Evolutionary conservation across 2,888 invertebrate species (phyloP).

Genomic region (Anarsia innoxiella): DNA sequence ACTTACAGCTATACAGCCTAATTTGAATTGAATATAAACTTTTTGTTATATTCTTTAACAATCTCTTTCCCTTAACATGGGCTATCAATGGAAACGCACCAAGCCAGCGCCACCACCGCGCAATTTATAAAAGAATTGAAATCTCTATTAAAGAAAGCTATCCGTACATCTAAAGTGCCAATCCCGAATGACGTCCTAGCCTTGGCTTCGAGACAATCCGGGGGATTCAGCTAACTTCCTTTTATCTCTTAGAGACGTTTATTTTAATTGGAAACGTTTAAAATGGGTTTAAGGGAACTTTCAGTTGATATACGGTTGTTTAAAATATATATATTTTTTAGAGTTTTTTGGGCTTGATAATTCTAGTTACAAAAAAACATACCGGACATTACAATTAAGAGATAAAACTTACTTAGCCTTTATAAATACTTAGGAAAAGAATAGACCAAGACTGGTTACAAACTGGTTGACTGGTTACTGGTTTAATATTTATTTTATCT

Average conservation of each 20-base stretch:
- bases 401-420: no score
- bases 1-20: background rate
- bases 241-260: conserved; percentile 12
- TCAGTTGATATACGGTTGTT: no score
- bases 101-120: conserved; percentile 34
- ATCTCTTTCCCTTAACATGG: background rate
- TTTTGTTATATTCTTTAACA: background rate
- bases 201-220: conserved; percentile 23
- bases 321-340: no score
- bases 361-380: no score
- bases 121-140: conserved; percentile 68
- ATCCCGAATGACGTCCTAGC: conserved; percentile 28
- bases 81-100: conserved; percentile 31
- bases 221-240: conserved; percentile 16
- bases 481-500: no score
- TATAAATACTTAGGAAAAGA: no score
- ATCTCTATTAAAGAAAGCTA: conserved; percentile 56
- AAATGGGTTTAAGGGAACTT: background rate
- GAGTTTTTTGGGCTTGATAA: no score
- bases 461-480: no score
- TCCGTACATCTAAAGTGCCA: conserved; percentile 56
- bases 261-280: conserved; percentile 13
- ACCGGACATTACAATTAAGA: no score
- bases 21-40: background rate
- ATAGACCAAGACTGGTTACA: no score